phyloP scores from a whole-genome alignment of 2,888 invertebrate species.

The Xanthia togata region DNA sequence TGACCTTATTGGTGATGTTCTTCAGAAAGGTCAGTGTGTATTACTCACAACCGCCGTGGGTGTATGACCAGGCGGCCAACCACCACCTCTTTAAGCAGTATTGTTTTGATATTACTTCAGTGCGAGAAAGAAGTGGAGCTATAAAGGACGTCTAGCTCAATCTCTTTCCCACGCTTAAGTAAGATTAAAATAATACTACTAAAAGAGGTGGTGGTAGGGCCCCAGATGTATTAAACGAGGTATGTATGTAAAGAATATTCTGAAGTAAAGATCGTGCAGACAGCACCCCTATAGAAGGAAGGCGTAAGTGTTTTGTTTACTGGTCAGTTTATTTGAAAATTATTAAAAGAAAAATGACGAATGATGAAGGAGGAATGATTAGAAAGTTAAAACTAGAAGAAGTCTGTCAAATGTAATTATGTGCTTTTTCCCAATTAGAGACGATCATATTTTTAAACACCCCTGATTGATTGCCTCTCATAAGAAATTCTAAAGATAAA shows the following conservation, averaged over 20 bases:
- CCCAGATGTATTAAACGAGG: too few species aligned
- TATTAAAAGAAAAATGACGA: too few species aligned
- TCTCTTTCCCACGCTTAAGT: too few species aligned
- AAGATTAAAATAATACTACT: too few species aligned
- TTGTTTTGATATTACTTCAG: too few species aligned
- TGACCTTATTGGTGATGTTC: neutral
- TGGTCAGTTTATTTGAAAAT: neutral
- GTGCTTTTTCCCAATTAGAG: neutral
- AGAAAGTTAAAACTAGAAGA: neutral
- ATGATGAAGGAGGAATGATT: too few species aligned
- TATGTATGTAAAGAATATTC: too few species aligned
- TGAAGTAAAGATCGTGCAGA: too few species aligned
- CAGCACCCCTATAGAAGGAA: neutral
- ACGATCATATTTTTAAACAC: neutral
- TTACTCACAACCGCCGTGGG: neutral
- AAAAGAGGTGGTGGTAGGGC: too few species aligned
- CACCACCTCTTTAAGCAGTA: too few species aligned
- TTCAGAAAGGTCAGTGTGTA: neutral
- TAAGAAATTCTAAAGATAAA: slow-evolving; percentile 1
- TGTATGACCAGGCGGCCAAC: neutral
- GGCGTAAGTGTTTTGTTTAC: neutral
- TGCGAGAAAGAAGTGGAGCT: too few species aligned
- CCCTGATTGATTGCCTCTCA: slow-evolving; percentile 24
- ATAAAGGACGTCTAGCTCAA: too few species aligned
- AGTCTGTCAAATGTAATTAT: neutral